These are phyloP conservation scores for Tenthredo notha DNA, from an alignment of 2,888 invertebrate genomes.

Conservation along the genomic window DNA sequence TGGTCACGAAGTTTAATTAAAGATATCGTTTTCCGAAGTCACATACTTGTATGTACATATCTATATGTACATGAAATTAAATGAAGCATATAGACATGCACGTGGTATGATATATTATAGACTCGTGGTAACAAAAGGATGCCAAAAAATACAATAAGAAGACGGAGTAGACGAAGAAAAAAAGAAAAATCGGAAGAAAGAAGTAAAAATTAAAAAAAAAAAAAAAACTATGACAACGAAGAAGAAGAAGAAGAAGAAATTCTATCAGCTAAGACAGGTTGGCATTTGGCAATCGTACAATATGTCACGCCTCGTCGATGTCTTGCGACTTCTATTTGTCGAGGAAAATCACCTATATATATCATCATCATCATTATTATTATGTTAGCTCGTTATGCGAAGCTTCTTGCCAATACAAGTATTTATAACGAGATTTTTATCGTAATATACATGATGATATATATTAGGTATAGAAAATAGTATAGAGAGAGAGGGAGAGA, in stretches of 20 bases:
- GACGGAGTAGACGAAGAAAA: not conserved
- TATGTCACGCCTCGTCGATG: conserved; percentile 43
- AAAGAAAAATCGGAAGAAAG: not conserved
- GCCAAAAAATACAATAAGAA: conserved; percentile 14
- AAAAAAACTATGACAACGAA: not conserved
- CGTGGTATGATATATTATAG: conserved; percentile 38
- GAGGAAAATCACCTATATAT: conserved; percentile 10
- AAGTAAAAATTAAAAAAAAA: not conserved
- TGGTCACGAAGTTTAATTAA: conserved; percentile 32
- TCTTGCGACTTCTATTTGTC: conserved; percentile 20
- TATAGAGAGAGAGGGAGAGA: not conserved
- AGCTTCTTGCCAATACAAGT: not conserved
- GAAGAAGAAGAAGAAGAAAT: not conserved
- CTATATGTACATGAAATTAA: not conserved
- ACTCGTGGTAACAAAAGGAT: conserved; percentile 24
- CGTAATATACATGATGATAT: not conserved
- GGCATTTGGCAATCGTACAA: conserved; percentile 43
- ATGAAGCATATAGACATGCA: conserved; percentile 20
- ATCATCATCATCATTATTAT: not conserved
- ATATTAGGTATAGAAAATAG: not conserved
- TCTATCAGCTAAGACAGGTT: conserved; percentile 7
- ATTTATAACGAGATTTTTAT: not conserved
- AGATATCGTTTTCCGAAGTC: not conserved
- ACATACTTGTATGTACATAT: not conserved
- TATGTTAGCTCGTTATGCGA: no score